Conservation (phyloP, 1,140 invertebrate genomes). For the Campoletis sonorensis region DNA sequence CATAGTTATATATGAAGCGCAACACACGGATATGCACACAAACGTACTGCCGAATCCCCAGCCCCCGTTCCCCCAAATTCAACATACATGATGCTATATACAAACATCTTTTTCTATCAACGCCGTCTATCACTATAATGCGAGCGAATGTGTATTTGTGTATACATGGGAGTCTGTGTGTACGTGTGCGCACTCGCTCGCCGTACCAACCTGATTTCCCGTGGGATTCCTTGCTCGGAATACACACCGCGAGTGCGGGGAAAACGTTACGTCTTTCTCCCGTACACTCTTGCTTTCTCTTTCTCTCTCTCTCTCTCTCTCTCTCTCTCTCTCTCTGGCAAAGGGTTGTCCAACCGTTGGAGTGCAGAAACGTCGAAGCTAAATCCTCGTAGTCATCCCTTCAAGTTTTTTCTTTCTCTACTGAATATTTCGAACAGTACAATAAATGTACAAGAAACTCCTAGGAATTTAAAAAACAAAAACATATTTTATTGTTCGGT, state of each 20-base stretch:
- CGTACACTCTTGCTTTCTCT: neutral
- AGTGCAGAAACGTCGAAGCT: neutral
- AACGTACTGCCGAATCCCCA: neutral
- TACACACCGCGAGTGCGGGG: neutral
- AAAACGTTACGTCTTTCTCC: neutral
- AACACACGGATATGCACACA: neutral
- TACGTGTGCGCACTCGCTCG: conserved; percentile 47
- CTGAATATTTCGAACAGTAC: neutral
- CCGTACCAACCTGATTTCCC: conserved; percentile 68
- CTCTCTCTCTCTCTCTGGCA: conserved; percentile 25
- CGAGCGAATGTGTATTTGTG: neutral
- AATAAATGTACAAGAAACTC: neutral
- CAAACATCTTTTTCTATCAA: neutral
- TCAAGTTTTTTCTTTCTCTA: neutral
- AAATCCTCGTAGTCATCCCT: neutral
- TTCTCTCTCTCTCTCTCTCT: neutral
- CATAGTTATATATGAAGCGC: conserved; percentile 27
- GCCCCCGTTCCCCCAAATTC: neutral
- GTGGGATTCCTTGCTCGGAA: conserved; percentile 55
- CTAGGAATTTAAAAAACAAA: neutral
- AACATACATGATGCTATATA: neutral
- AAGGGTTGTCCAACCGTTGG: neutral
- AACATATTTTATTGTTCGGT: neutral
- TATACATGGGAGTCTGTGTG: neutral
- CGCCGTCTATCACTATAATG: conserved; percentile 9